Base-by-base conservation (phyloP, 2,888 invertebrate species). In the Glyphotaelius pellucidus region DNA sequence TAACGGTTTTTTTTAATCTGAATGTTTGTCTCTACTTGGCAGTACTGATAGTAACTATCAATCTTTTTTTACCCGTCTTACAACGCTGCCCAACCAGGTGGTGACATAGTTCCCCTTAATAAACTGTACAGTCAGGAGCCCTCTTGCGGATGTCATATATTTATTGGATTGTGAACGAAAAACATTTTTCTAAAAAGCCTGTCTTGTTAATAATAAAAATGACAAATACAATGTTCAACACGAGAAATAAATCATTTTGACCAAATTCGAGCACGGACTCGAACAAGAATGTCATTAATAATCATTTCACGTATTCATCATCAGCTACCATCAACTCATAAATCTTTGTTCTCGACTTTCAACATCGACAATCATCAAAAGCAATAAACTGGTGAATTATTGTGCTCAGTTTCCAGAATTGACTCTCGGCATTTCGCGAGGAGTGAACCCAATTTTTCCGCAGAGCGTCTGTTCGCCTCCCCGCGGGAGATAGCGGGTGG, bases 321-420 rank as follows among this genome's bases (percentile, higher is more conserved):
- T 25, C 67, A 67, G 67, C 67, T 11, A 67, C 67, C n/a, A 67
- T 67, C 25, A 67, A 25, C 67, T 25, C 67, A 25, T 67, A 67
- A 67, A 67, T 67, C 67, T 67, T n/a, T 67, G 25, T 67, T n/a
- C 67, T 67, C 67, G 67, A 9, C 25, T 67, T 67, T n/a, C 67
- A n/a, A 67, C 67, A n/a, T 67, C 93, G 94, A 94, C 94, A 94
- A 94, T 94, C 94, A 94, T 94, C 94, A 94, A 94, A 94, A 94
- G 94, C 94, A 67, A 67, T 67, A 67, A 67, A 67, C 25, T 67
- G 67, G 25, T 67, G 67, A 67, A 67, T 67, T 67, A 67, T 67
- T n/a, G 67, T 67, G 19, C 67, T n/a, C 67, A 67, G 67, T 67
- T 67, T 67, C 67, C 67, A 67, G 67, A 67, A 67, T 67, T 67